Evolutionary conservation across 2,888 invertebrate species (phyloP), one percentile per base, ranked within the genome.

Genomic region (Hetaerina titia): DNA sequence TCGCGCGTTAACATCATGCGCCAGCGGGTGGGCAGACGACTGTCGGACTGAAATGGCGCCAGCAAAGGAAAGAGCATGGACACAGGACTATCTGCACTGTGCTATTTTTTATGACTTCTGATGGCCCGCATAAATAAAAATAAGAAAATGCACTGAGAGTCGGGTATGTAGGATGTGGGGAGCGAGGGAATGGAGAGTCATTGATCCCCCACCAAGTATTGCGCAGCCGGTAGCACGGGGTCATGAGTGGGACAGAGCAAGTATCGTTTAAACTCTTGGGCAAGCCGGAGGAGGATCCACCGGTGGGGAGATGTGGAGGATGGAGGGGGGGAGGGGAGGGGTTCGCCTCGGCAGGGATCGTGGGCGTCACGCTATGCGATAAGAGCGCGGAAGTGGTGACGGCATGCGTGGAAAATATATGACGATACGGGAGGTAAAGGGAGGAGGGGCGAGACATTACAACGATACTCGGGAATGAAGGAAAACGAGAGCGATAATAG

Each of bases 311-410:
- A 8, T 31, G 5, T 31, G 13, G 81, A 31, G 81, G n/a, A 11
- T 81, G 81, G 1, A n/a, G 25, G 31, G 22, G 81, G 11, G 81
- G 13, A 0, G n/a, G 45, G 81, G 0, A 0, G n/a, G 81, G 25
- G 25, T 31, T 81, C 81, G 31, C 15, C 81, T 31, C 22, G 45
- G 57, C 56, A 58, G 57, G 58, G 89, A 89, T 57, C 31, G 81
- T 81, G 81, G 81, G 81, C 81, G 92, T 69, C 92, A 69, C 74
- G 81, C 81, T 56, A 13, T 5, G 56, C 69, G 92, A 92, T 92
- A 92, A 92, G 69, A 92, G 64, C 56, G 56, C 92, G 92, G 92
- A 92, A 92, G 81, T 81, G 81, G 25, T 31, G 25, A 31, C 60
- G 60, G 60, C 60, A 60, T 60, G 60, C 81, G 81, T 81, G 81